Evolutionary conservation across 2,888 invertebrate genomes (phyloP).

Genomic region (Drosophila buzzatii): DNA sequence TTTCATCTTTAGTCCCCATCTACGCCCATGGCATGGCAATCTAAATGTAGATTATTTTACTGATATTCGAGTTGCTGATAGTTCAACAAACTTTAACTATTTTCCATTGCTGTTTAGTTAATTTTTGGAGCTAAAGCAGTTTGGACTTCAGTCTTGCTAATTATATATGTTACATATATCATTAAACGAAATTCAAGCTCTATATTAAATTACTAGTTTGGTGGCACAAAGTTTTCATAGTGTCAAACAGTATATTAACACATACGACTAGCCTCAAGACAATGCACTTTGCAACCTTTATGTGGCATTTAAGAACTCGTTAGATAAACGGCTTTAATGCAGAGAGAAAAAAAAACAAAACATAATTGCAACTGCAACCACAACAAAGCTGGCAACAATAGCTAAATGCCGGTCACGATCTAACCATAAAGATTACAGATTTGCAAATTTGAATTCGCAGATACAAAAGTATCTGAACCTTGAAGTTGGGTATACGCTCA

Average conservation of each 20-base stretch:
- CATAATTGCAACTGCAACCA: constrained; percentile 17
- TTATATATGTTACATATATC: not conserved
- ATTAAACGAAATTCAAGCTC: not conserved
- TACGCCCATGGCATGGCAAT: not conserved
- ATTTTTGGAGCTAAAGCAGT: not conserved
- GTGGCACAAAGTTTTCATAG: not conserved
- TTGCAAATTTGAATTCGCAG: constrained; percentile 26
- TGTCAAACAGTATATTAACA: not conserved
- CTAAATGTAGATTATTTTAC: not conserved
- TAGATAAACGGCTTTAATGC: constrained; percentile 27
- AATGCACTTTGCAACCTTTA: constrained; percentile 5
- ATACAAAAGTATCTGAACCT: constrained; percentile 30
- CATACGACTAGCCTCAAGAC: not conserved
- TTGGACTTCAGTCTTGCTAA: not conserved
- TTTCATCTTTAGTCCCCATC: not conserved
- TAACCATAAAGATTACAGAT: constrained; percentile 28
- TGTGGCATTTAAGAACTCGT: constrained; percentile 28
- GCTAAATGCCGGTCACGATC: constrained; percentile 65
- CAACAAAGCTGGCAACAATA: constrained; percentile 20
- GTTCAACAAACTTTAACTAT: not conserved
- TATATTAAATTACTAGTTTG: not conserved
- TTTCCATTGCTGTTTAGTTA: not conserved
- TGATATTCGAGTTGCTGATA: not conserved
- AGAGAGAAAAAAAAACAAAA: not conserved
- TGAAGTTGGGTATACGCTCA: constrained; percentile 10